Percentiles rank a stretch among this genome's conserved stretches.
phyloP scores from a whole-genome alignment of 2,888 invertebrate species.

The Sipha maydis region DNA sequence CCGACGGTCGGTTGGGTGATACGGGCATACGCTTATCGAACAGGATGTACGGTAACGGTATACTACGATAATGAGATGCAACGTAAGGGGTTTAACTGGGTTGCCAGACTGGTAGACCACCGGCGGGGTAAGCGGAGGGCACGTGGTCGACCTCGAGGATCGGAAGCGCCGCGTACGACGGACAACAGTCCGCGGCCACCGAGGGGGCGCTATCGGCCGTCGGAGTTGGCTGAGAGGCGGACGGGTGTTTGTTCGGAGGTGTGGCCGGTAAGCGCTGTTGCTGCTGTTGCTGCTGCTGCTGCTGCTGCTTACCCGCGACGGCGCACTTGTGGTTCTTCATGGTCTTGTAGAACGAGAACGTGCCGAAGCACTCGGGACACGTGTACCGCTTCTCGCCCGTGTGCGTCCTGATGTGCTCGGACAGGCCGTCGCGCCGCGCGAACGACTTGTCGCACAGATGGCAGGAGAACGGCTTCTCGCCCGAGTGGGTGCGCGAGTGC shows the following conservation, averaged over 20 bases:
- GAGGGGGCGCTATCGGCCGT: background rate
- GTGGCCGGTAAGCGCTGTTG: background rate
- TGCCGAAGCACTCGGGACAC: constrained; percentile 58
- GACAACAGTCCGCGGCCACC: background rate
- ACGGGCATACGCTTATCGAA: too few relatives aligned
- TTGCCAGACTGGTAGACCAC: background rate
- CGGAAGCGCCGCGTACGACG: background rate
- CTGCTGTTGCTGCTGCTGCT: background rate
- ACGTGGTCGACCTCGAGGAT: background rate
- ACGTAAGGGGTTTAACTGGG: background rate
- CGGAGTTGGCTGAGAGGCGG: background rate
- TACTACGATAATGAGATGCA: too few relatives aligned
- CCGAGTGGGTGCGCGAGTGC: constrained; percentile 66
- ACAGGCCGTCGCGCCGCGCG: constrained; percentile 68
- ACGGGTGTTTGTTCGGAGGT: background rate
- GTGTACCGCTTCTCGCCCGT: constrained; percentile 63
- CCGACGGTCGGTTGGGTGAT: too few relatives aligned
- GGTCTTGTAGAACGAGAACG: constrained; percentile 63
- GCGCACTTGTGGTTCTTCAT: constrained; percentile 63
- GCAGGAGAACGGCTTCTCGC: constrained; percentile 69
- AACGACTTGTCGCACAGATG: constrained; percentile 69
- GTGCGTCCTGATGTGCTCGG: constrained; percentile 66
- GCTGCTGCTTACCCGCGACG: background rate
- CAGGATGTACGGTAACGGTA: too few relatives aligned
- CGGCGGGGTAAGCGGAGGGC: background rate